These are phyloP conservation scores for Linnaemya tessellans DNA, from an alignment of 2,888 invertebrate species.

Conservation along the genomic window DNA sequence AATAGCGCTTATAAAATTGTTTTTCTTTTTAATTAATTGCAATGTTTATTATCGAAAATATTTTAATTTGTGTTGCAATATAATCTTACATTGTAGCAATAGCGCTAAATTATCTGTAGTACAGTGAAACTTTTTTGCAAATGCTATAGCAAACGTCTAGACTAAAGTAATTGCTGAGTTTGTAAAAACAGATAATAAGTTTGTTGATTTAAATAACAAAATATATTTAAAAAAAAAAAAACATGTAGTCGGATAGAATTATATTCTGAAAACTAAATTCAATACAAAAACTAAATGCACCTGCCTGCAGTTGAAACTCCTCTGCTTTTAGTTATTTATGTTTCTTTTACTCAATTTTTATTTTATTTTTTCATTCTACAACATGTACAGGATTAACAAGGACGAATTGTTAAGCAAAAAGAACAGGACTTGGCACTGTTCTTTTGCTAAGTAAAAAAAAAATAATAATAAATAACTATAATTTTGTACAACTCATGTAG, in stretches of 20 bases:
- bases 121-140: conserved; percentile 50
- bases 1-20: background rate
- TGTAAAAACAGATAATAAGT: conserved; percentile 38
- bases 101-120: conserved; percentile 56
- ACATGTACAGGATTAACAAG: conserved; percentile 63
- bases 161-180: conserved; percentile 28
- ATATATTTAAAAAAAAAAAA: background rate
- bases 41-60: background rate
- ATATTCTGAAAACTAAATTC: conserved; percentile 37
- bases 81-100: background rate
- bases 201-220: conserved; percentile 60
- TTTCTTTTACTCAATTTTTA: background rate
- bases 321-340: conserved; percentile 21
- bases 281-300: conserved; percentile 53
- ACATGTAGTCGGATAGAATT: background rate
- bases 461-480: too few relatives aligned
- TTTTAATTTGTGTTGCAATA: background rate
- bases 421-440: background rate
- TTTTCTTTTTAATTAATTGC: conserved; percentile 1
- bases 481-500: conserved; percentile 21
- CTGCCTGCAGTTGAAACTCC: conserved; percentile 62
- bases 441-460: background rate
- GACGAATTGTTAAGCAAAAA: conserved; percentile 34
- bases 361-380: conserved; percentile 6
- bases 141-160: conserved; percentile 64